Base-by-base conservation (phyloP, 2,888 invertebrate species). In the Agrotis ipsilon region DNA sequence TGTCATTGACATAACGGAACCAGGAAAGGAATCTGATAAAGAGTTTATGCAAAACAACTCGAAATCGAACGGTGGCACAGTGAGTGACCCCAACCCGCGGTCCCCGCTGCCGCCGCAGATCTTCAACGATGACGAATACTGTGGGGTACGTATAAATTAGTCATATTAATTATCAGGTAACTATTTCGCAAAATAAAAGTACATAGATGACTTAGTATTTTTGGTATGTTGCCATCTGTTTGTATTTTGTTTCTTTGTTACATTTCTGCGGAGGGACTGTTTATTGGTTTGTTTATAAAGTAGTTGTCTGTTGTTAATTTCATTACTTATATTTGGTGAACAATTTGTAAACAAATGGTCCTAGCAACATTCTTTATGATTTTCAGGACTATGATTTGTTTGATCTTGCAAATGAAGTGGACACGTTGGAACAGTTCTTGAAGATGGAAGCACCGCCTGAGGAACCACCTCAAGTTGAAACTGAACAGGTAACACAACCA, bases 1-100 rank as follows among this genome's bases (percentile, higher is more conserved):
- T 92, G 96, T 97, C 75, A 98, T 99, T 89, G 99, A 99, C 94
- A 99, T 99, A 89, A 98, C 99, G 62, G 99, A 99, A 92, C 99
- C 99, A 21, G 98, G 98, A 64, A 98, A 97, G 91, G 99, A 99
- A 93, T 96, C 97, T 72, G 98, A 98, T 84, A 98, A 98, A 94
- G 98, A 98, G 86, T 98, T 98, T 89, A 99, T 99, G 99, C 98
- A 98, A 93, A 97, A 97, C 89, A 98, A 98, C 92, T 97, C 98
- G 64, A 98, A 97, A 81, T 97, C 97, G 75, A 97, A 97, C 90
- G 98, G 97, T 65, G 97, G 97, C 73, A 98, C 98, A 59, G 97
- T 97, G 52, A 97, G 97, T 89, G 98, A 98, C 90, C 97, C 97
- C 48, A 97, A 97, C 88, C 97, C 98, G 58, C 97, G 98, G 91